A percentile compares a stretch with the other conserved stretches of the same genome.
These are phyloP conservation scores for Anguilla marmorata DNA, from an alignment of 2,797 vertebrate species.

Conservation along the genomic window DNA sequence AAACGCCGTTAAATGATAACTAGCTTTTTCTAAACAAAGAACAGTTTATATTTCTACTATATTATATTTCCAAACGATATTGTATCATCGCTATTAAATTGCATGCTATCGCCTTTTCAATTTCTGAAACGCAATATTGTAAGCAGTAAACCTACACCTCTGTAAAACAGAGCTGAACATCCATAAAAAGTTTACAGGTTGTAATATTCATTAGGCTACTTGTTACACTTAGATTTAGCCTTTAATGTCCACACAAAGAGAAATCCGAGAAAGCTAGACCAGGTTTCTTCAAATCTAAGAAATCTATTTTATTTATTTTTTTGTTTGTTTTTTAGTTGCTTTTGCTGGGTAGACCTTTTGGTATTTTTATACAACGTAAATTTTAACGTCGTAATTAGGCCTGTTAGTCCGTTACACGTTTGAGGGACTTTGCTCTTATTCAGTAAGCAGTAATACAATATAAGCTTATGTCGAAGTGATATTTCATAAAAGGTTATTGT, in stretches of 20 bases:
- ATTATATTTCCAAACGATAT: too few relatives aligned
- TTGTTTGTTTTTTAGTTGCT: not conserved
- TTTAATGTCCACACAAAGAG: not conserved
- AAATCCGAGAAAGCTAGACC: too few relatives aligned
- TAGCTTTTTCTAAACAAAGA: too few relatives aligned
- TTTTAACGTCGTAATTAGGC: too few relatives aligned
- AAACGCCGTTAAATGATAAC: too few relatives aligned
- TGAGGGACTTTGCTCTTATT: not conserved
- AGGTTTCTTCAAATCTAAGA: not conserved
- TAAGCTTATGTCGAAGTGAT: not conserved
- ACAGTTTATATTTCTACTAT: too few relatives aligned
- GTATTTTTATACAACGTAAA: too few relatives aligned
- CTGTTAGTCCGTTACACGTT: too few relatives aligned
- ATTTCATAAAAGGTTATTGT: not conserved
- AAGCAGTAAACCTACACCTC: not conserved
- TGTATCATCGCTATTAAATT: too few relatives aligned
- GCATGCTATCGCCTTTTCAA: too few relatives aligned
- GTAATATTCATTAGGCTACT: not conserved
- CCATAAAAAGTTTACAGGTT: not conserved
- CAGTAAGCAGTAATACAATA: not conserved
- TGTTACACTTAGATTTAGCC: not conserved
- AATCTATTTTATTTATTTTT: not conserved
- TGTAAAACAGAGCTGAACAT: not conserved
- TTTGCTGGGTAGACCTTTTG: not conserved
- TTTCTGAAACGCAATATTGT: too few relatives aligned